Evolutionary conservation across 2,113 vertebrate genomes (phyloP), one percentile per base, ranked within the genome.

Genomic region (Toxotes jaculatrix): DNA sequence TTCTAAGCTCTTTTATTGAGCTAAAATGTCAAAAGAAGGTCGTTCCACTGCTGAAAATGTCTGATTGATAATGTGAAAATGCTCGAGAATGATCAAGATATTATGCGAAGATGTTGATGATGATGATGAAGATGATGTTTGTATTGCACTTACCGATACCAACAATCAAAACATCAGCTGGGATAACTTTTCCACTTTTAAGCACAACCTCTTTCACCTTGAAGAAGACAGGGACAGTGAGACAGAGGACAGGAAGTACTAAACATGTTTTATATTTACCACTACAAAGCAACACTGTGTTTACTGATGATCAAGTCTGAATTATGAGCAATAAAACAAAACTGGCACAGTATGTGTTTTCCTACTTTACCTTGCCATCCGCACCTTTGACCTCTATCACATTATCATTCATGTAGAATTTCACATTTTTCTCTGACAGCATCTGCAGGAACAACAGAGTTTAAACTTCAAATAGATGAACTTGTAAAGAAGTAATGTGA

Each of bases 201-300:
- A 97, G 93, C 34, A 94, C 70, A 45, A 96, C 93, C 5, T 95
- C 95, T 34, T 93, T 77, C 38, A 97, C 95, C 96, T 97, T 82
- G 19, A 78, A 23, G 32, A 53, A 23, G 45, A 76, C 36, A 53
- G 68, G 14, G 12, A 55, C 4, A 21, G 16, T 0, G 3, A 71
- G 43, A 77, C 17, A 55, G 7, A 60, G 8, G 11, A 32, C n/a
- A 72, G 4, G 13, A 56, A 64, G 43, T 65, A 57, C 7, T 19
- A 3, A 47, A 9, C 34, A 0, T 12, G 1, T 7, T 0, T 31
- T 21, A n/a, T 21, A 19, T 49, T 45, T 59, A 21, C 17, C 42
- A 53, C 1, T 42, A 27, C 23, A 31, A 56, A 66, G 21, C 47
- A 60, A 40, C 3, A n/a, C 45, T 45, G 21, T 17, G 4, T 57